These are phyloP conservation scores for Bovichtus diacanthus DNA, from an alignment of 2,797 vertebrate species.

Conservation along the genomic window DNA sequence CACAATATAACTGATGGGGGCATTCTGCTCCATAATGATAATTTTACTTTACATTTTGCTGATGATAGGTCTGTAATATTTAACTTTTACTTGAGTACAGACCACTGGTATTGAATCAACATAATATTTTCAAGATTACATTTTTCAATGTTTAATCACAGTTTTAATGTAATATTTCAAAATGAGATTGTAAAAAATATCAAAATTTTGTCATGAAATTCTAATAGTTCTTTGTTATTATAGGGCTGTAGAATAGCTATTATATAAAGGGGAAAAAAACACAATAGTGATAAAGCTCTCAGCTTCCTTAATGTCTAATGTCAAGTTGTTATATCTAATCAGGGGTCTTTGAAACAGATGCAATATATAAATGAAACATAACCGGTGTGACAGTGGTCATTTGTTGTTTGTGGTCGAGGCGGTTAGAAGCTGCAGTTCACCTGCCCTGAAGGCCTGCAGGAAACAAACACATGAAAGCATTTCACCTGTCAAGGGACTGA, in stretches of 20 bases:
- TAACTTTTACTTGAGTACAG: background rate
- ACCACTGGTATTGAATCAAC: background rate
- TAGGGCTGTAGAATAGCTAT: background rate
- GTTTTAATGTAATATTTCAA: background rate
- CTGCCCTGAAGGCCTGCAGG: slow-evolving; percentile 61
- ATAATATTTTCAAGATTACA: background rate
- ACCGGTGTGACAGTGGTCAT: background rate
- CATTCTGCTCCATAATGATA: background rate
- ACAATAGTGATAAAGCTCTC: background rate
- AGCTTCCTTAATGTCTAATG: background rate
- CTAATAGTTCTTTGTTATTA: background rate
- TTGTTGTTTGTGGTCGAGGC: slow-evolving; percentile 43
- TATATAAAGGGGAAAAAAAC: background rate
- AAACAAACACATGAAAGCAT: slow-evolving; percentile 67
- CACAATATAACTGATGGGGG: background rate
- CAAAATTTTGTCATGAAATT: background rate
- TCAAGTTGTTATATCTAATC: background rate
- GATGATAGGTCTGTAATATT: background rate
- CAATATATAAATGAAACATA: slow-evolving; percentile 1
- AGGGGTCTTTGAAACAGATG: background rate
- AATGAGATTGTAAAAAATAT: background rate
- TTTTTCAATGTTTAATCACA: background rate
- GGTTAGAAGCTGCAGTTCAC: slow-evolving; percentile 48
- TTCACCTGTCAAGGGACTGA: slow-evolving; percentile 67
- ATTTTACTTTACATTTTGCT: background rate